Evolutionary conservation across 2,113 vertebrate species (phyloP).

Genomic region (Calidris pygmaea): DNA sequence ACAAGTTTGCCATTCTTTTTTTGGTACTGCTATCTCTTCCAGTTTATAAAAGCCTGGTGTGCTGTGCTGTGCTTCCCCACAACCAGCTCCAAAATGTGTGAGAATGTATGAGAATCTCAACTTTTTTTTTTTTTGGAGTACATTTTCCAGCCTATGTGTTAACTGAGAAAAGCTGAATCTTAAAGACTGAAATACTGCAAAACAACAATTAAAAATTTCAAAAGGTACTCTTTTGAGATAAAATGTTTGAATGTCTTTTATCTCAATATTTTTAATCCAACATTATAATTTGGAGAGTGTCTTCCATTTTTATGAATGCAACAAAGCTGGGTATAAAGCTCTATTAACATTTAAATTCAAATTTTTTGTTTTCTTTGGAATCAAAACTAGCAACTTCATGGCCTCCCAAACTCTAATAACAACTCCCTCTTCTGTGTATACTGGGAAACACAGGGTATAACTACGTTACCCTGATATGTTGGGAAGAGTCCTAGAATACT

Average conservation of each 20-base stretch:
- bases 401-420: background rate
- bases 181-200: background rate
- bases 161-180: background rate
- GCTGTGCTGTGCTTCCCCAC: background rate
- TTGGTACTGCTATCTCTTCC: background rate
- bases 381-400: background rate
- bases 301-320: background rate
- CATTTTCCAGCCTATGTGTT: background rate
- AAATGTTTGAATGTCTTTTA: background rate
- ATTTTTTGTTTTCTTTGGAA: background rate
- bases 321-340: background rate
- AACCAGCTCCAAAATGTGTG: background rate
- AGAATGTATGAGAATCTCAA: background rate
- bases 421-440: slow-evolving; percentile 19
- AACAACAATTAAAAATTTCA: background rate
- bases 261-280: background rate
- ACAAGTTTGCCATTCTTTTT: background rate
- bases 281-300: background rate
- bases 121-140: background rate
- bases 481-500: background rate
- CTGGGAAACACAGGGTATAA: slow-evolving; percentile 24
- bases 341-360: background rate
- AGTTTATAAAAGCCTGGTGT: background rate
- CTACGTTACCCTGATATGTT: background rate
- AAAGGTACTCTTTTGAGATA: background rate